Conservation (phyloP, 2,113 vertebrate species). For the Sarotherodon lohbergeri region DNA sequence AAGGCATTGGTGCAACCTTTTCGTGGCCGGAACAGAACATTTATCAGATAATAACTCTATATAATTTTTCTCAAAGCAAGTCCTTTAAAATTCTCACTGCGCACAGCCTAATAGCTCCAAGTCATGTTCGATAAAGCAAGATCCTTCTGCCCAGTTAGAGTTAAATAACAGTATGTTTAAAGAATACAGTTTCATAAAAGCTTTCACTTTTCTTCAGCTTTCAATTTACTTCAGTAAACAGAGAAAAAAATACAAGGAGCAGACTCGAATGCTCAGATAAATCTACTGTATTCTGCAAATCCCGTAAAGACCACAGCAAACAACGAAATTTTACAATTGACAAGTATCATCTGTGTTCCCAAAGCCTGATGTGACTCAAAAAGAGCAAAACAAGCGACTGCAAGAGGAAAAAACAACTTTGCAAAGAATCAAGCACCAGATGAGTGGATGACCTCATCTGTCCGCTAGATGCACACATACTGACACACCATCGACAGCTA, state of each 20-base stretch:
- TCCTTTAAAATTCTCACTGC: neutral
- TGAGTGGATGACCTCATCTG: neutral
- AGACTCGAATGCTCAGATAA: neutral
- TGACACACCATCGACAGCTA: neutral
- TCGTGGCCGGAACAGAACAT: fast-evolving
- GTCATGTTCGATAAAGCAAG: neutral
- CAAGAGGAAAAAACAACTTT: neutral
- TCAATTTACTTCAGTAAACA: neutral
- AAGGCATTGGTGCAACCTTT: neutral
- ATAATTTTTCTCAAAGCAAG: neutral
- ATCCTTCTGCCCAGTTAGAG: neutral
- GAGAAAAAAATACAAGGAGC: neutral
- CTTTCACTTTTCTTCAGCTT: neutral
- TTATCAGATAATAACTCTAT: neutral
- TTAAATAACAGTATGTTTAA: neutral
- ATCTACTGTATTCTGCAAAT: neutral
- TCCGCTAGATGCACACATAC: neutral
- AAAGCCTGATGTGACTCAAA: neutral
- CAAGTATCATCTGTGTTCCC: neutral
- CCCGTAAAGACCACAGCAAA: neutral
- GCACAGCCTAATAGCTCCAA: neutral
- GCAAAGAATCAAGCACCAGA: neutral
- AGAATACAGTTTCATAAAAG: neutral
- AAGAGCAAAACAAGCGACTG: neutral
- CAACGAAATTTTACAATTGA: neutral